These are phyloP conservation scores for Aphyosemion australe DNA, from an alignment of 2,113 vertebrate species.

Conservation along the genomic window DNA sequence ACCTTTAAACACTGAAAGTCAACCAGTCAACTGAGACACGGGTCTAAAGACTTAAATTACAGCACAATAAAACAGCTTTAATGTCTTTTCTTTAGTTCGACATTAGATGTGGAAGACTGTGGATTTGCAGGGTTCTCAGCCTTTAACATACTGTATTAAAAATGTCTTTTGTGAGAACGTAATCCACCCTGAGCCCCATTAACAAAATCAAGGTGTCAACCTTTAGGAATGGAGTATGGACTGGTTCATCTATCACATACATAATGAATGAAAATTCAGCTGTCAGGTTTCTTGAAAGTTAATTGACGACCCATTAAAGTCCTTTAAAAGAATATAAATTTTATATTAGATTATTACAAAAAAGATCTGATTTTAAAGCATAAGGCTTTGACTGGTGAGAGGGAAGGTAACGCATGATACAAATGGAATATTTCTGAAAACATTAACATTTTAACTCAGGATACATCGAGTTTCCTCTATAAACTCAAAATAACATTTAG, in stretches of 20 bases:
- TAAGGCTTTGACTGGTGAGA: background rate
- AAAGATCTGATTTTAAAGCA: background rate
- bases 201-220: background rate
- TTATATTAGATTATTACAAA: background rate
- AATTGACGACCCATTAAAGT: constrained; percentile 33
- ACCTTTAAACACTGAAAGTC: constrained; percentile 14
- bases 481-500: no score
- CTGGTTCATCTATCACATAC: constrained; percentile 8
- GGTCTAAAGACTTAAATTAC: background rate
- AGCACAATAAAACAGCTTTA: constrained; percentile 10
- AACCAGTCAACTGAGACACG: constrained; percentile 8
- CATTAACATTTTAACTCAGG: no score
- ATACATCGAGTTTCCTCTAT: no score
- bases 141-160: background rate
- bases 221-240: no score
- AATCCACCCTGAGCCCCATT: constrained; percentile 3
- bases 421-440: no score
- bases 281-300: constrained; percentile 18
- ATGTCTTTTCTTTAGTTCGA: background rate
- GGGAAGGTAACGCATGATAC: no score
- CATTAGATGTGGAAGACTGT: background rate
- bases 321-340: background rate
- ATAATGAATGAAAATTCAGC: constrained; percentile 1
- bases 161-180: background rate
- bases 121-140: background rate